These are phyloP conservation scores for Corydoras sp. DNA, from an alignment of 2,113 vertebrate species.

Conservation along the genomic window DNA sequence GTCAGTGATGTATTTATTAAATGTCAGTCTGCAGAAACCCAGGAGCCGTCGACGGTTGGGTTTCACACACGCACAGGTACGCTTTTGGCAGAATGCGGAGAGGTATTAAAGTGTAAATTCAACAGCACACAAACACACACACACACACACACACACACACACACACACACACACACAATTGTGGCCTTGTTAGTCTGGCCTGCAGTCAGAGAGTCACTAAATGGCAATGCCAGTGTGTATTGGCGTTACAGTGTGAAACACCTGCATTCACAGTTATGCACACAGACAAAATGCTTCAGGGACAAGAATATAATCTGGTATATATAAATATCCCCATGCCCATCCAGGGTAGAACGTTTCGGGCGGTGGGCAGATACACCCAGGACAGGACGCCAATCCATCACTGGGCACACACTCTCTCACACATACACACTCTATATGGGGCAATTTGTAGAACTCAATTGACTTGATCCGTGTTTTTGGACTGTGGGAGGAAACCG, in stretches of 20 bases:
- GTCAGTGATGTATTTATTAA: background rate
- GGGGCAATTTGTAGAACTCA: no score
- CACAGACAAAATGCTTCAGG: slow-evolving; percentile 13
- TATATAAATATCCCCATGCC: background rate
- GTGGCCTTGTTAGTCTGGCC: slow-evolving; percentile 58
- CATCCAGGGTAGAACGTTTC: no score
- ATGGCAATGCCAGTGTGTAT: slow-evolving; percentile 62
- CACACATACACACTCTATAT: no score
- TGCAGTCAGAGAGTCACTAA: slow-evolving; percentile 60
- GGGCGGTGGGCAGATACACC: no score
- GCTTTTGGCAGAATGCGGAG: background rate
- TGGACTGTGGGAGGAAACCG: no score
- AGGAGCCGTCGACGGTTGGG: background rate
- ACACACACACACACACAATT: slow-evolving; percentile 48
- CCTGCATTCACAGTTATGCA: slow-evolving; percentile 49
- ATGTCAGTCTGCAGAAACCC: background rate
- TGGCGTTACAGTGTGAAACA: slow-evolving; percentile 51
- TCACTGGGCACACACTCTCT: no score
- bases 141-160: slow-evolving; percentile 50
- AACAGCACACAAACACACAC: slow-evolving; percentile 52
- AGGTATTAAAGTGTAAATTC: slow-evolving; percentile 24
- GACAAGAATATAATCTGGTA: slow-evolving; percentile 6
- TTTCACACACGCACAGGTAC: background rate
- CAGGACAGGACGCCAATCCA: no score
- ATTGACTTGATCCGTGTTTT: no score